Base-by-base conservation (phyloP, 92 coral and sea anemone species). In the Desmophyllum pertusum region DNA sequence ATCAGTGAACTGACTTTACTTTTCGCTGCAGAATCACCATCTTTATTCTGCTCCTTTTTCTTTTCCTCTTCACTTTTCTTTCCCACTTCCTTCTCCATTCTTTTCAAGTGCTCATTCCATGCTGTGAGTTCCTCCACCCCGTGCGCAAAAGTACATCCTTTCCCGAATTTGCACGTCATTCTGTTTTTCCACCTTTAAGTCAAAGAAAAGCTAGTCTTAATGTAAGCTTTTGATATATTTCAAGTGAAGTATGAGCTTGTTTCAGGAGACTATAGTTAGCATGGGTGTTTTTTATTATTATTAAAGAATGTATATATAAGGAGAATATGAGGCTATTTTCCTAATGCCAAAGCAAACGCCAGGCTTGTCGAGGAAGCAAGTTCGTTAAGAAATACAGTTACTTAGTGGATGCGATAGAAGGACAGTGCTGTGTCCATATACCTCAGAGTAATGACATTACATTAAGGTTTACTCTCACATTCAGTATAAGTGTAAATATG, bases 71-170 rank as follows among this genome's bases (percentile, higher is more conserved):
- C 55, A n/a, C 7, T 25, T 17, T 63, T 45, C 9, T 13, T 39
- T 53, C 78, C 83, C 67, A 14, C 31, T 8, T 52, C 72, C 23
- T 78, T 46, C 30, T 77, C 77, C 83, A 86, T 87, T 39, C 36
- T 75, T 23, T 84, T 79, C 61, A 86, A 65, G 37, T 77, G 76
- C 19, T 81, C 83, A 21, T 38, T 55, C 90, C 92, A 91, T 1
- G 70, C 75, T 27, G 13, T 33, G 30, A 55, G 74, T 68, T 91
- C 92, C 27, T 70, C 64, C 21, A 53, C n/a, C n/a, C 90, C 95
- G 66, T 91, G 92, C 43, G 94, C 92, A 85, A 85, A 88, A 7
- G 86, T 74, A 62, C 92, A 85, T 36, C 45, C 77, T n/a, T 68
- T 66, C 11, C 69, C 74, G 5, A 70, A 69, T 51, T 70, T 50